Conservation (phyloP, 2,888 invertebrate genomes). For the Machimus atricapillus region DNA sequence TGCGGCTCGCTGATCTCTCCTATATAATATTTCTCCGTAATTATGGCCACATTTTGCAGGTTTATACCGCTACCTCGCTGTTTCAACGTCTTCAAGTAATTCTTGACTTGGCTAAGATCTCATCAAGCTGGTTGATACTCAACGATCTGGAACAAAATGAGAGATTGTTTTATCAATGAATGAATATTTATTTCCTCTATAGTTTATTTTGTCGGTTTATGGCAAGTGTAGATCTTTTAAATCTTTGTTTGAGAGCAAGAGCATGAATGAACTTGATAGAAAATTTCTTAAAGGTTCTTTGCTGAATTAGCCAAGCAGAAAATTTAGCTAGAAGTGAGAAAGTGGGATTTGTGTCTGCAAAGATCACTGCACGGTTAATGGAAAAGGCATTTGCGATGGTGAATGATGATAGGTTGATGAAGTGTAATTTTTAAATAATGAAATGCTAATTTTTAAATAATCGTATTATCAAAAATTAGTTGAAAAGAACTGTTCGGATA, state of each 20-base stretch:
- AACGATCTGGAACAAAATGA: slow-evolving; percentile 36
- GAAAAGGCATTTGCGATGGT: neutral
- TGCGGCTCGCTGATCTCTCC: neutral
- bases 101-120: slow-evolving; percentile 23
- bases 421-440: too few species aligned
- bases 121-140: neutral
- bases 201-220: neutral
- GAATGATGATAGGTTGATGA: neutral
- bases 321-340: neutral
- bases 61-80: neutral
- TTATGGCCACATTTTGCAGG: slow-evolving; percentile 14
- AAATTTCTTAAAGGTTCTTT: neutral
- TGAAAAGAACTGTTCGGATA: neutral
- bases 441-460: neutral
- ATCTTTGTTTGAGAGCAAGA: neutral
- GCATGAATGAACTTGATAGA: neutral
- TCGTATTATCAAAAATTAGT: neutral
- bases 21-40: neutral
- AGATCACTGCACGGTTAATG: neutral
- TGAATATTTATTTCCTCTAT: neutral
- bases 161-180: slow-evolving; percentile 14
- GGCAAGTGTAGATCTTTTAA: neutral
- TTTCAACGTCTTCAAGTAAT: slow-evolving; percentile 2
- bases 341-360: neutral
- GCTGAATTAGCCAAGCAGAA: neutral